These are phyloP conservation scores for Dallia pectoralis DNA, from an alignment of 2,797 vertebrate genomes.

Conservation along the genomic window DNA sequence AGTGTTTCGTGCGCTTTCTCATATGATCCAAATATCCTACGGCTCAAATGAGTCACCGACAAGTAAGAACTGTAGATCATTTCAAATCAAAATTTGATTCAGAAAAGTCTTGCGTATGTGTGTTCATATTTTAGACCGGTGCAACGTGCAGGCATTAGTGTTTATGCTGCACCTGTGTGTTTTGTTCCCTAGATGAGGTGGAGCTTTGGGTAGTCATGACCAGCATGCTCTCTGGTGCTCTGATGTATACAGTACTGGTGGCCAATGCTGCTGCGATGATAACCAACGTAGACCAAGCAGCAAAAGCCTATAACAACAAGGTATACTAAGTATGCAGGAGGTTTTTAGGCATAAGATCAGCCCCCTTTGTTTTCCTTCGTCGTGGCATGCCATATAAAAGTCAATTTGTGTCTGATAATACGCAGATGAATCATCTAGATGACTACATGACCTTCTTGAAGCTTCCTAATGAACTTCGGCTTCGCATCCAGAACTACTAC, in stretches of 20 bases:
- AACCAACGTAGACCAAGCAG: conserved; percentile 70
- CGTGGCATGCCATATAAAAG: not conserved
- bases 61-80: conserved; percentile 57
- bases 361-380: not conserved
- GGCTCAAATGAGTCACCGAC: conserved; percentile 77
- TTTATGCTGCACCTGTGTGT: not conserved
- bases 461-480: conserved; percentile 74
- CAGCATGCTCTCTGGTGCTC: conserved; percentile 78
- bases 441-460: conserved; percentile 80
- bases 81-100: not conserved
- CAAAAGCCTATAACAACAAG: conserved; percentile 79
- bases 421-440: conserved; percentile 58
- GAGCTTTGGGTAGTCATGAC: conserved; percentile 81
- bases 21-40: conserved; percentile 79
- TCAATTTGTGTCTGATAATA: not conserved
- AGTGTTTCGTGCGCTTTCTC: conserved; percentile 77
- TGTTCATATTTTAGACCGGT: conserved; percentile 11
- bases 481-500: conserved; percentile 74
- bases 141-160: not conserved
- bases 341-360: not conserved
- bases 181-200: conserved; percentile 65
- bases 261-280: conserved; percentile 78
- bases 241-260: conserved; percentile 80
- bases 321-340: conserved; percentile 37
- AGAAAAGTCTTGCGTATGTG: not conserved